These are phyloP conservation scores for Colostygia pectinataria DNA, from an alignment of 2,888 invertebrate species.

Conservation along the genomic window DNA sequence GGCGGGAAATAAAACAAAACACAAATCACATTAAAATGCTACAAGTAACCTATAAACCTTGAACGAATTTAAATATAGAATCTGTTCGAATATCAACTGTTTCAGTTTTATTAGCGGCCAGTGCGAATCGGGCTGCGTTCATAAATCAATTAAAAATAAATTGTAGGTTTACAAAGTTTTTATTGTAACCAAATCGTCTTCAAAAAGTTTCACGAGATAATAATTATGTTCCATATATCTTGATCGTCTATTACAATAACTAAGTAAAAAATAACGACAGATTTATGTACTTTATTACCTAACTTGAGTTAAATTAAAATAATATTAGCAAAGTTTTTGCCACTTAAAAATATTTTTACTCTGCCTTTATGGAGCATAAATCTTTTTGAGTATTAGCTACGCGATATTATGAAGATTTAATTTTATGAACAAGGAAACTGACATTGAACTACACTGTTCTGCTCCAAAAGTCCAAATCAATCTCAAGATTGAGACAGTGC, in stretches of 20 bases:
- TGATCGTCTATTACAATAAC: too few relatives aligned
- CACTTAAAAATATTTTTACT: too few relatives aligned
- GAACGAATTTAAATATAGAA: conserved; percentile 43
- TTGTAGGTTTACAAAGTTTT: not conserved
- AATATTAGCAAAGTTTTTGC: too few relatives aligned
- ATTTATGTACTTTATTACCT: too few relatives aligned
- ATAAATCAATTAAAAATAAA: conserved; percentile 9
- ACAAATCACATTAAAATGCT: conserved; percentile 6
- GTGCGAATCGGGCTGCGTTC: conserved; percentile 17
- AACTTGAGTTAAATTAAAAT: too few relatives aligned
- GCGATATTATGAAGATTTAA: not conserved
- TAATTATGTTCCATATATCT: too few relatives aligned
- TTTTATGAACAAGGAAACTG: conserved; percentile 12
- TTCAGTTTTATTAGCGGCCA: conserved; percentile 28
- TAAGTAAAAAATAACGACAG: too few relatives aligned
- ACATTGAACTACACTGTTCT: conserved; percentile 5
- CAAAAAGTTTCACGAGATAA: too few relatives aligned
- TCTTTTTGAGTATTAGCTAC: too few relatives aligned
- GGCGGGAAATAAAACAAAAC: conserved; percentile 13
- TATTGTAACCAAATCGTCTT: too few relatives aligned
- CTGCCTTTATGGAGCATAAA: too few relatives aligned
- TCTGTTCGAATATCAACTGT: conserved; percentile 34
- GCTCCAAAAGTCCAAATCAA: conserved; percentile 14
- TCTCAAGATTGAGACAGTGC: conserved; percentile 19
- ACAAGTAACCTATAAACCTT: conserved; percentile 32